Conservation (phyloP, 2,797 vertebrate genomes). For the Pangasius larnaudii region DNA sequence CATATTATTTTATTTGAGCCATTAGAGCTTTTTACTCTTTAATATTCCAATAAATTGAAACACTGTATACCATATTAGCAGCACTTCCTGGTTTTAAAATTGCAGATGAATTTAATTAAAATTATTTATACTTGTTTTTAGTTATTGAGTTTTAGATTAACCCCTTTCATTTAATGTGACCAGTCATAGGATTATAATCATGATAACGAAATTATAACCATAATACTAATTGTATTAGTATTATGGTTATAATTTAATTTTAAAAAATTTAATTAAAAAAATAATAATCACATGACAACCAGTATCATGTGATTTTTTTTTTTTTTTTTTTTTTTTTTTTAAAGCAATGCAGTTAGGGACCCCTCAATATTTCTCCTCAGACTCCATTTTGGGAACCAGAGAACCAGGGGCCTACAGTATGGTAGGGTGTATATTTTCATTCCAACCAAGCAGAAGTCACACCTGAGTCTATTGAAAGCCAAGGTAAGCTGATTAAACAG, state of each 20-base stretch:
- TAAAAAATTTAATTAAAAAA: no score
- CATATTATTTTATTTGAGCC: neutral
- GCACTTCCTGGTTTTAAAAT: no score
- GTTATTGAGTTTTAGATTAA: neutral
- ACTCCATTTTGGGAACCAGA: neutral
- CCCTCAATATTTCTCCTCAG: neutral
- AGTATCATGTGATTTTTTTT: neutral
- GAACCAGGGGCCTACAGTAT: neutral
- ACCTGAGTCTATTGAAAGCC: no score
- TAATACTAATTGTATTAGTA: neutral
- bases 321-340: no score
- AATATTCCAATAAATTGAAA: neutral
- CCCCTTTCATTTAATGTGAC: neutral
- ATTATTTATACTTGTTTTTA: no score
- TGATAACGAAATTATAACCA: neutral
- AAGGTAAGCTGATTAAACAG: no score
- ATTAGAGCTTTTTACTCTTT: neutral
- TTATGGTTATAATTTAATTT: no score
- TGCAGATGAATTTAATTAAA: no score
- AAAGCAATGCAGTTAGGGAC: neutral
- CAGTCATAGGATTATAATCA: neutral
- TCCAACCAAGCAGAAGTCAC: no score
- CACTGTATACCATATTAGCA: neutral
- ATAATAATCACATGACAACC: no score
- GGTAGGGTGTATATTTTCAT: neutral